Base-by-base conservation (phyloP, 2,888 invertebrate species). In the Atrina japonica region DNA sequence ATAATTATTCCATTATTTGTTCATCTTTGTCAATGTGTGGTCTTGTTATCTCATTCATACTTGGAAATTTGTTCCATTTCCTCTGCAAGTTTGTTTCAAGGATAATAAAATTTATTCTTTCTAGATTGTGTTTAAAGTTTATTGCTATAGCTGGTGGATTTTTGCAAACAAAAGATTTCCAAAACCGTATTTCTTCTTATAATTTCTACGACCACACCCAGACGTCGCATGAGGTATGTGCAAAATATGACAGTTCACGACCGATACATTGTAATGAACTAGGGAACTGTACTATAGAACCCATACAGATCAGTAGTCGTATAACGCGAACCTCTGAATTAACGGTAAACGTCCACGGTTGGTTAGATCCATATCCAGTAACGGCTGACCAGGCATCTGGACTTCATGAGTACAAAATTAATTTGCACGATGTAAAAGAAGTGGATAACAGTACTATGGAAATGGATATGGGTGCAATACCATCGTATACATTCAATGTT, bases 321-420 rank as follows among this genome's bases (percentile, higher is more conserved):
- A 60, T 76, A 0, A 73, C 76, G n/a, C 63, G 64, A 14, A 35
- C 56, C 16, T 29, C 52, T 9, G 58, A 50, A 5, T 52, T 74
- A n/a, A 47, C 52, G 7, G 70, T 79, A 9, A 18, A 40, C 1
- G 66, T 77, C n/a, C 16, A 40, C 1, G 78, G 77, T 3, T 82
- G 80, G 77, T 18, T 16, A 2, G 82, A 82, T 47, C 76, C 77
- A 1, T 70, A 70, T 35, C 80, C 77, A 9, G 5, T 25, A 1
- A 60, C 25, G 0, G 5, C 41, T 1, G 35, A 55, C 9, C 74
- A 72, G 21, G 77, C 79, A 5, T 81, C 79, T 16, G 66, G 63
- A 1, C 73, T 81, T 1, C 67, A 70, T 27, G 21, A n/a, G 0
- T 79, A 73, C 55, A 41, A 45, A 41, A 58, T 80, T 9, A 58